phyloP scores from a whole-genome alignment of 1,140 invertebrate genomes.

The Megalopta genalis region DNA sequence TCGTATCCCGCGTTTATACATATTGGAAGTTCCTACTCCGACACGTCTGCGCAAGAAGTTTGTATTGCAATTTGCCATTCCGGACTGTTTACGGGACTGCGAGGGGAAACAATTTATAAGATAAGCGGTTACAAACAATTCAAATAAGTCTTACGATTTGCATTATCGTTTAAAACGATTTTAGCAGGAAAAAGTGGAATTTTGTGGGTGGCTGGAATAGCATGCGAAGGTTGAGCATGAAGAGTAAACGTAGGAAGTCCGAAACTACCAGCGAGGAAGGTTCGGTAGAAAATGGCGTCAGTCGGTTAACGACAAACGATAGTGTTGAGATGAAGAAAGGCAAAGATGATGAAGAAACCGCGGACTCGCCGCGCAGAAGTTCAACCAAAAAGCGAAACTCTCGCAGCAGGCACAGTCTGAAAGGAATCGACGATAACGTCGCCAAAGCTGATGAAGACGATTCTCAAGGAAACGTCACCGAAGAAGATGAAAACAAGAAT shows the following conservation, averaged over 20 bases:
- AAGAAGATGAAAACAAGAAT: slow-evolving; percentile 67
- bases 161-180: background rate
- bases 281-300: slow-evolving; percentile 74
- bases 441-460: slow-evolving; percentile 22
- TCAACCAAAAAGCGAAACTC: slow-evolving; percentile 56
- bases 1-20: background rate
- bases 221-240: slow-evolving; percentile 62
- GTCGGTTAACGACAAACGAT: slow-evolving; percentile 40
- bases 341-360: slow-evolving; percentile 51
- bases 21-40: background rate
- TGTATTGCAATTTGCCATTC: background rate
- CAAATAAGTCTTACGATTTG: background rate
- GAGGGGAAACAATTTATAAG: background rate
- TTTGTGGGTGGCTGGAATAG: slow-evolving; percentile 2
- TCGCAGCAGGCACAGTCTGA: slow-evolving; percentile 47
- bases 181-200: background rate
- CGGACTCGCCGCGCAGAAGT: slow-evolving; percentile 6
- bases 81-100: slow-evolving; percentile 6
- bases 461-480: slow-evolving; percentile 32
- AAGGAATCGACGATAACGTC: slow-evolving; percentile 22
- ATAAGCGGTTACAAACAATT: background rate
- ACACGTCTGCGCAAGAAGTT: slow-evolving; percentile 6
- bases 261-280: slow-evolving; percentile 72
- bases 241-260: slow-evolving; percentile 71
- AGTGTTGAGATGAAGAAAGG: slow-evolving; percentile 49